Evolutionary conservation across 2,888 invertebrate species (phyloP).

Genomic region (Dermolepida albohirtum): DNA sequence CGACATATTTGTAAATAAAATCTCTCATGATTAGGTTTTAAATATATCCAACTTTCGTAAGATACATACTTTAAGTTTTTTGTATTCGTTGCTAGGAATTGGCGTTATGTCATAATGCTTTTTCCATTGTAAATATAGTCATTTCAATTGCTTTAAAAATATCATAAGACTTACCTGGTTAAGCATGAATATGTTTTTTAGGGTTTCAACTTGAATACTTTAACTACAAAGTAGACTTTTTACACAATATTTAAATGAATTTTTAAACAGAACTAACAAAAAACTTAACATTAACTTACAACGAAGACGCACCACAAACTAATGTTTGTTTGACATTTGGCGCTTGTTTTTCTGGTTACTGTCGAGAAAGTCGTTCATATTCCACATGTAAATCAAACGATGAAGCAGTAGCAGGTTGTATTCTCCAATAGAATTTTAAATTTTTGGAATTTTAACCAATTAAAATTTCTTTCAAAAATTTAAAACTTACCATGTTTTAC

Average conservation of each 20-base stretch:
- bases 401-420: too few species aligned
- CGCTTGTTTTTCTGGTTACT: slow-evolving; percentile 41
- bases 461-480: too few species aligned
- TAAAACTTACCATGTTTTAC: too few species aligned
- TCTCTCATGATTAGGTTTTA: too few species aligned
- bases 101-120: not conserved
- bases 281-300: slow-evolving; percentile 40
- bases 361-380: slow-evolving; percentile 7
- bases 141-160: too few species aligned
- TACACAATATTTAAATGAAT: slow-evolving; percentile 31
- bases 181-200: slow-evolving; percentile 9
- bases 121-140: not conserved
- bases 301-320: slow-evolving; percentile 38
- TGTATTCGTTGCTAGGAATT: not conserved
- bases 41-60: too few species aligned
- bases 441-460: too few species aligned
- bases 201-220: slow-evolving; percentile 19
- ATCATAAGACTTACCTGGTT: slow-evolving; percentile 6
- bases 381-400: not conserved
- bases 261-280: slow-evolving; percentile 40
- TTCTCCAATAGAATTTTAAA: too few species aligned
- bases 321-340: slow-evolving; percentile 41
- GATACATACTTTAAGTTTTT: not conserved
- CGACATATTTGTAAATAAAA: too few species aligned
- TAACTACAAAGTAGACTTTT: slow-evolving; percentile 12